Base-by-base conservation (phyloP, 2,888 invertebrate species). In the Melanotus villosus region DNA sequence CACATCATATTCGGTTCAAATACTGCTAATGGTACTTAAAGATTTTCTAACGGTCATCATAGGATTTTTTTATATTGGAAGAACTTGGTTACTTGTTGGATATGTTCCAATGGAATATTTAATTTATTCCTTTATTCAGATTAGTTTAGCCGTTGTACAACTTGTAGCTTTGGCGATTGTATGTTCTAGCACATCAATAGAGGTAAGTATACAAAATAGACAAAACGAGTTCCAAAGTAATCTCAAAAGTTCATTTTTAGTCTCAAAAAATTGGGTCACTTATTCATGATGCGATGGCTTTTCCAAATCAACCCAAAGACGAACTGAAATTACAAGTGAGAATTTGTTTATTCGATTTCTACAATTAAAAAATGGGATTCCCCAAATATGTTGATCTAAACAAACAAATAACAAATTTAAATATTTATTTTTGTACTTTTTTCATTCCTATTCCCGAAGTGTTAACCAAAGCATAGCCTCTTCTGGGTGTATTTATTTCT, bases 111-210 rank as follows among this genome's bases (percentile, higher is more conserved):
- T 2, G 9, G 38, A 57, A 19, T 57, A 57, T 41, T 6, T 14
- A 10, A n/a, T 57, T 4, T 38, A 38, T 57, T 38, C 41, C 1
- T 18, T 38, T 23, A 38, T 57, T 7, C 57, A 57, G 23, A n/a
- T 57, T 4, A 34, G 38, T 21, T 26, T 57, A 38, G 36, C 57
- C 0, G 14, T 41, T 1, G 23, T 38, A 1, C 38, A 57, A 14
- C 57, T 57, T 21, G 6, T 57, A n/a, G 41, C 26, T 21, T 23
- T 57, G n/a, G 23, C 57, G 0, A 14, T 57, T 6, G 38, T 41
- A 9, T 57, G 57, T 14, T 57, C 57, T n/a, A 38, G 21, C 7
- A 57, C 23, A 23, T 57, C 57, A 23, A 7, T 14, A 7, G 57
- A 57, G 57, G 41, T 18, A 32, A 26, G 26, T 26, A 26, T 26